Percentiles rank a stretch among this genome's conserved stretches.
Conservation (phyloP, 2,113 vertebrate species). For the Suricata suricatta region DNA sequence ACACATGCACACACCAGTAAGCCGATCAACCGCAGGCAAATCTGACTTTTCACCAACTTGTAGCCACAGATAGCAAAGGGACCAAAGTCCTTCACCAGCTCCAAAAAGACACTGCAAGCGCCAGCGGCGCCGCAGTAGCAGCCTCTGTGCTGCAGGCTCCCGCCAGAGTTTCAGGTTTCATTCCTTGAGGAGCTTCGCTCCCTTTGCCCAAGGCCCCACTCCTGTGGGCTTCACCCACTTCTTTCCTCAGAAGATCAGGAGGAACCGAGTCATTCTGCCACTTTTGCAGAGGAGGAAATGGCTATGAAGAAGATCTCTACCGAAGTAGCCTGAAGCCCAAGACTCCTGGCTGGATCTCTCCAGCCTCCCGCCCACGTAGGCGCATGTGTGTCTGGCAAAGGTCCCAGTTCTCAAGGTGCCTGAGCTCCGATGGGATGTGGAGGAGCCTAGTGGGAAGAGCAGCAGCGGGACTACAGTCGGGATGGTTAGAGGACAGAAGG, state of each 20-base stretch:
- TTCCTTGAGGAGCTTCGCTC: not conserved
- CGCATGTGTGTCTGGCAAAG: not conserved
- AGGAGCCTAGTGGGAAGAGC: not conserved
- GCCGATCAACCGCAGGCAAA: not conserved
- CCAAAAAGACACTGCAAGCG: not conserved
- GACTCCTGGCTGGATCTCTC: not conserved
- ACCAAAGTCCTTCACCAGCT: conserved; percentile 32
- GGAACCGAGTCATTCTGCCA: not conserved
- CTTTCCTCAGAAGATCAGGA: not conserved
- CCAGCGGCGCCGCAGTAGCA: conserved; percentile 33
- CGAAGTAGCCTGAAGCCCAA: not conserved
- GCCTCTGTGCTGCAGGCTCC: conserved; percentile 41
- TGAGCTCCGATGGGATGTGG: not conserved
- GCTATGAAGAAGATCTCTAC: not conserved
- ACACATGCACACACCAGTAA: not conserved
- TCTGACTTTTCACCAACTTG: conserved; percentile 53
- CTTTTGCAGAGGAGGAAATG: not conserved
- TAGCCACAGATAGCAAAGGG: not conserved
- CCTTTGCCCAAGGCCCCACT: not conserved
- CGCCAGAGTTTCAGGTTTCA: conserved; percentile 29
- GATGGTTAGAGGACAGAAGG: not conserved
- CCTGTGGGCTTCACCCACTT: not conserved
- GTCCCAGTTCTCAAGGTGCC: conserved; percentile 1
- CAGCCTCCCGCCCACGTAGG: not conserved
- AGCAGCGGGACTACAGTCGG: not conserved